phyloP scores from a whole-genome alignment of 2,797 vertebrate species.

The Silurus aristotelis region DNA sequence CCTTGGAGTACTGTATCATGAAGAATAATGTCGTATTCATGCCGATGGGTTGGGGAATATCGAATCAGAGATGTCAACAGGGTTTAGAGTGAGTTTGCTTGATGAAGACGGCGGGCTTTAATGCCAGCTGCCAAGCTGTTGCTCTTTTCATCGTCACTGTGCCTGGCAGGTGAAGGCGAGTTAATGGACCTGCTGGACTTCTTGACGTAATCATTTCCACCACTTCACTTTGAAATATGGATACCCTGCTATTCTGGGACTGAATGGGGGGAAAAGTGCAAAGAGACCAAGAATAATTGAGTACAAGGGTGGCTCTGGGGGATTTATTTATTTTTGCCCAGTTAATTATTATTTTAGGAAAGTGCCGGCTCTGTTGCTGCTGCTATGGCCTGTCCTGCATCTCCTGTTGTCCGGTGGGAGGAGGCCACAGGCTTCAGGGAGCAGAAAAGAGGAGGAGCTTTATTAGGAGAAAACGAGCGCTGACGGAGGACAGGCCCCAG shows the following conservation, averaged over 20 bases:
- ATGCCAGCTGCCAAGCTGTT: constrained; percentile 49
- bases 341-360: constrained; percentile 63
- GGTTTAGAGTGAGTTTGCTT: constrained; percentile 30
- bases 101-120: constrained; percentile 44
- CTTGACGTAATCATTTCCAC: constrained; percentile 55
- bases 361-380: constrained; percentile 44
- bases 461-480: constrained; percentile 51
- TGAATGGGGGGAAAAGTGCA: constrained; percentile 53
- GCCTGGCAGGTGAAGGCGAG: constrained; percentile 41
- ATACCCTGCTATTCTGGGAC: constrained; percentile 60
- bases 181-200: constrained; percentile 48
- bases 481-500: constrained; percentile 35
- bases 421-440: constrained; percentile 1
- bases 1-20: constrained; percentile 41
- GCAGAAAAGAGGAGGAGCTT: constrained; percentile 41
- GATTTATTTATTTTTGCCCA: constrained; percentile 43
- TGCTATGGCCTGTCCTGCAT: constrained; percentile 22
- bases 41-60: constrained; percentile 23
- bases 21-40: constrained; percentile 34
- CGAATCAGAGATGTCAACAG: constrained; percentile 45
- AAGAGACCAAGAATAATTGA: constrained; percentile 60
- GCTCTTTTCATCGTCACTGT: constrained; percentile 40
- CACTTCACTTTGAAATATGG: constrained; percentile 58
- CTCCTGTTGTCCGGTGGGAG: constrained; percentile 22
- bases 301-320: constrained; percentile 46